Evolutionary conservation across 2,797 vertebrate species (phyloP).

Genomic region (Squalus acanthias): DNA sequence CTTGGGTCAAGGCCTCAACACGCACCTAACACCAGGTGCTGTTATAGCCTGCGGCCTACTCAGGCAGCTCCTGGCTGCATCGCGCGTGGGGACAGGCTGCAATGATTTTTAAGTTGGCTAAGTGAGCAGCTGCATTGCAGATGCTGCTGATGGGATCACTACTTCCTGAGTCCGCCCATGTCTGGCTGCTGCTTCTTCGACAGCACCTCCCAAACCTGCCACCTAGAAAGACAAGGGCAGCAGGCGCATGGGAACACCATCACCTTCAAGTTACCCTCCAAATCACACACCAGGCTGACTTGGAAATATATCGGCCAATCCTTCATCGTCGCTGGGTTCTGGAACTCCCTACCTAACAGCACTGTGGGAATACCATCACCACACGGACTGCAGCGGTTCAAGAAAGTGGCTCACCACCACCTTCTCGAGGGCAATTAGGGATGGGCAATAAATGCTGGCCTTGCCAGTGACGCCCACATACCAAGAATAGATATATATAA

Average conservation of each 20-base stretch:
- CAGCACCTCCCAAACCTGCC: background rate
- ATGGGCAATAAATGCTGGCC: background rate
- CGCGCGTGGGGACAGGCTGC: too few relatives aligned
- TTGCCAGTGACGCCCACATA: background rate
- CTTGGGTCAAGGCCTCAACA: background rate
- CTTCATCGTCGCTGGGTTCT: background rate
- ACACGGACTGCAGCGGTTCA: background rate
- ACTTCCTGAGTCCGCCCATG: background rate
- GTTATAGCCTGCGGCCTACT: background rate
- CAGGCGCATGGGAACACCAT: background rate
- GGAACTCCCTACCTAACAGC: background rate
- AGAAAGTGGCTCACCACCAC: background rate
- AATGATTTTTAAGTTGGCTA: background rate
- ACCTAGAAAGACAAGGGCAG: background rate
- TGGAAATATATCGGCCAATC: background rate
- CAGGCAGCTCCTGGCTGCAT: background rate
- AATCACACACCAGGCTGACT: background rate
- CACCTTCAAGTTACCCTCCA: background rate
- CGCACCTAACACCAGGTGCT: conserved; percentile 27
- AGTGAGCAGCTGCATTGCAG: background rate
- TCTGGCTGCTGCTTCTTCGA: background rate
- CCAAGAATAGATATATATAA: background rate
- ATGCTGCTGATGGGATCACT: background rate
- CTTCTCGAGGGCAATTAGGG: background rate
- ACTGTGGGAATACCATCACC: background rate